phyloP scores from a whole-genome alignment of 2,888 invertebrate genomes.

The Trisateles emortualis region DNA sequence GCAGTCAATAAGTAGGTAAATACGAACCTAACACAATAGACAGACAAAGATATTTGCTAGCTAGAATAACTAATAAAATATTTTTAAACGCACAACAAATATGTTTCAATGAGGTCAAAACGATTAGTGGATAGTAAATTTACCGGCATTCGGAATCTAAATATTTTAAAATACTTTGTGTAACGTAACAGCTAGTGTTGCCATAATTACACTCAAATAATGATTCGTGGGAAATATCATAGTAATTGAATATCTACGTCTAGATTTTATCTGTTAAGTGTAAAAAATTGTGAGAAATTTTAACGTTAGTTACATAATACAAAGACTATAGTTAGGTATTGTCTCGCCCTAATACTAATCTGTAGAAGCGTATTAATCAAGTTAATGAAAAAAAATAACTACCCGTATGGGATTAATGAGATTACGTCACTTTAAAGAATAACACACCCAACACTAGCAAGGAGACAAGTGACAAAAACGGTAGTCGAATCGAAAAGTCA shows the following conservation, averaged over 20 bases:
- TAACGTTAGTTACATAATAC: constrained; percentile 35
- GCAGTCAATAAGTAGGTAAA: too few species aligned
- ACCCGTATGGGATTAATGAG: too few species aligned
- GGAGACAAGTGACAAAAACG: too few species aligned
- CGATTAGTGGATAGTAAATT: background rate
- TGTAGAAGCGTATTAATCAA: too few species aligned
- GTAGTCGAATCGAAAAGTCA: too few species aligned
- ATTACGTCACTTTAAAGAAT: too few species aligned
- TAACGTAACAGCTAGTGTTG: constrained; percentile 14
- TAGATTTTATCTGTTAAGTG: constrained; percentile 48
- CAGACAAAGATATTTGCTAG: too few species aligned
- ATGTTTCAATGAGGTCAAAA: background rate
- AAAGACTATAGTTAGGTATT: constrained; percentile 20
- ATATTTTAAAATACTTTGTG: constrained; percentile 3
- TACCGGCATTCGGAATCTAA: constrained; percentile 7
- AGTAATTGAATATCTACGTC: constrained; percentile 21
- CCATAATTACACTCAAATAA: constrained; percentile 21
- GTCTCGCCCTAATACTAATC: constrained; percentile 38
- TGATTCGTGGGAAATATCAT: constrained; percentile 38
- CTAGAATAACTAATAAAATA: too few species aligned
- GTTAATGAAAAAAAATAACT: background rate
- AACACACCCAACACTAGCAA: too few species aligned
- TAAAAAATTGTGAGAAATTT: constrained; percentile 35
- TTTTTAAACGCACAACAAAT: background rate
- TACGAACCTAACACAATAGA: too few species aligned